Conservation (phyloP, 2,888 invertebrate genomes). For the Leuctra nigra region DNA sequence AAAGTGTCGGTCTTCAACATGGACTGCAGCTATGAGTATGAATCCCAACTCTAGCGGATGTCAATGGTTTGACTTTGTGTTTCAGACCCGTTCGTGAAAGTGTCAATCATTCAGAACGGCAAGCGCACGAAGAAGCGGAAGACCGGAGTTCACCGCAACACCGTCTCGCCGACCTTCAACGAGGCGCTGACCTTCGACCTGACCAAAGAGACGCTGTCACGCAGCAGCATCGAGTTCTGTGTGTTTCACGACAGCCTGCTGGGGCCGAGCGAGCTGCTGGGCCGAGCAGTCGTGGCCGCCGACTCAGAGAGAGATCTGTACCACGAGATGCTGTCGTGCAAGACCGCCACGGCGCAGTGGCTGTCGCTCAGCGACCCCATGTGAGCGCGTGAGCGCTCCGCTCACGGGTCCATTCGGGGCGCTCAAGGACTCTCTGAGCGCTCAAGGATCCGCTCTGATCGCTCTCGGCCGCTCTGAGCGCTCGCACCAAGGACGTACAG, state of each 20-base stretch:
- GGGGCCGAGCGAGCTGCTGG: constrained; percentile 51
- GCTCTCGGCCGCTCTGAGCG: too few relatives aligned
- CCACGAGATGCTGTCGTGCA: constrained; percentile 49
- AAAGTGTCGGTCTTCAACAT: too few relatives aligned
- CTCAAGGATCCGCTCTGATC: too few relatives aligned
- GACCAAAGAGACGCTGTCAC: constrained; percentile 45
- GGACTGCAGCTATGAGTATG: too few relatives aligned
- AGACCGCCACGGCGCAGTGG: constrained; percentile 54
- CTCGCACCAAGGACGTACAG: too few relatives aligned
- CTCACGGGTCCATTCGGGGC: too few relatives aligned
- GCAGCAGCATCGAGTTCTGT: constrained; percentile 50
- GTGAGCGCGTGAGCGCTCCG: constrained; percentile 12
- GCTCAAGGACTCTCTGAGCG: too few relatives aligned
- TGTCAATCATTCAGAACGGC: constrained; percentile 41
- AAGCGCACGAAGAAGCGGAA: constrained; percentile 46
- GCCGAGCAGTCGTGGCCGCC: constrained; percentile 47
- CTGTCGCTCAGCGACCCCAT: constrained; percentile 44
- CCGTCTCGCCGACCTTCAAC: constrained; percentile 46
- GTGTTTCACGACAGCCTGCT: constrained; percentile 55
- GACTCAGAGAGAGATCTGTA: constrained; percentile 47
- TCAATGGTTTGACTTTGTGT: neutral
- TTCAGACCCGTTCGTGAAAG: constrained; percentile 46
- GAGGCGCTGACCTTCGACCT: constrained; percentile 47
- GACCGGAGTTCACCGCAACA: constrained; percentile 44
- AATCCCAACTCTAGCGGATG: too few relatives aligned